A percentile compares a stretch with the other conserved stretches of the same genome.
These are phyloP conservation scores for Ovis canadensis DNA, from an alignment of 2,113 vertebrate genomes.

Conservation along the genomic window DNA sequence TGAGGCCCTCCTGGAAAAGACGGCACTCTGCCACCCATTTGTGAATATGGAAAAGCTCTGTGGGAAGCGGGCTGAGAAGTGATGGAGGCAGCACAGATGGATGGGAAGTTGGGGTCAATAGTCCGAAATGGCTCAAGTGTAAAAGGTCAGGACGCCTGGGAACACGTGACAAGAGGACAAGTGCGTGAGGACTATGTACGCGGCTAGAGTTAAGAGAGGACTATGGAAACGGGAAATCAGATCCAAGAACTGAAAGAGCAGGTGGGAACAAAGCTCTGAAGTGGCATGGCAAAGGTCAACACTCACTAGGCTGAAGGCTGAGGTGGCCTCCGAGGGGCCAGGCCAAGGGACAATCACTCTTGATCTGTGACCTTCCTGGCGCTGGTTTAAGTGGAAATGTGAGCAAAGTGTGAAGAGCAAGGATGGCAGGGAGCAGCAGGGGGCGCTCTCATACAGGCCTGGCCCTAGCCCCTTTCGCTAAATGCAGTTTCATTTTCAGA, in stretches of 20 bases:
- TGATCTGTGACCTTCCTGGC: rapidly evolving
- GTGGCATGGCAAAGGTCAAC: neutral
- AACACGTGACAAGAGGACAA: neutral
- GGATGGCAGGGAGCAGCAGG: neutral
- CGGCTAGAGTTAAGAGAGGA: neutral
- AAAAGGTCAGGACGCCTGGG: neutral
- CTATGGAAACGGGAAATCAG: neutral
- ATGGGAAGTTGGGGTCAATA: neutral
- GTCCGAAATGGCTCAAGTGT: neutral
- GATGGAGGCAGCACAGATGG: neutral
- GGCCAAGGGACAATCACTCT: neutral
- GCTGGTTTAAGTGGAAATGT: neutral
- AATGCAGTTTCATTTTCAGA: neutral
- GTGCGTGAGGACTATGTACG: neutral
- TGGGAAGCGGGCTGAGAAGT: neutral
- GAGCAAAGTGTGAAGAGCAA: neutral
- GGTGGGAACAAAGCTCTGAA: neutral
- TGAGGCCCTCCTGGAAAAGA: neutral
- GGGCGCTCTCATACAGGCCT: neutral
- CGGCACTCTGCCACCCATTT: neutral
- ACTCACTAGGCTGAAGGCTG: neutral
- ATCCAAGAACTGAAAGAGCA: neutral
- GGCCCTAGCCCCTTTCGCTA: neutral
- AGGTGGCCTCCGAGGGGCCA: neutral
- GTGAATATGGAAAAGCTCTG: neutral